phyloP scores from a whole-genome alignment of 2,797 vertebrate genomes.

The Denticeps clupeoides region DNA sequence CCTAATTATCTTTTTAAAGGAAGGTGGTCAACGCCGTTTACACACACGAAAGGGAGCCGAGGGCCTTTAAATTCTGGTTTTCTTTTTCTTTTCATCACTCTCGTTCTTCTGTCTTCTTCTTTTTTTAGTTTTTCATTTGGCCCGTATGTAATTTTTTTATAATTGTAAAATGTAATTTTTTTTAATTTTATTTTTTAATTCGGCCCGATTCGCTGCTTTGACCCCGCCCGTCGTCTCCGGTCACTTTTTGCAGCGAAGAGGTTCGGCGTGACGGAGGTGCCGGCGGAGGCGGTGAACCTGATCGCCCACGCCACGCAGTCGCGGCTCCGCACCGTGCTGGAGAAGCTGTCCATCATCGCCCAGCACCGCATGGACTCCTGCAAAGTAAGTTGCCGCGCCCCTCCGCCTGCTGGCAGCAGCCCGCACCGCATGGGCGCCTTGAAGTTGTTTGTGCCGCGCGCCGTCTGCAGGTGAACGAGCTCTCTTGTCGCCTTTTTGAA shows the following conservation, averaged over 20 bases:
- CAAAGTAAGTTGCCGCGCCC: constrained; percentile 65
- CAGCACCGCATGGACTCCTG: constrained; percentile 73
- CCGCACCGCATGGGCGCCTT: too few species aligned
- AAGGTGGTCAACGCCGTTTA: constrained; percentile 48
- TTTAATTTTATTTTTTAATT: too few species aligned
- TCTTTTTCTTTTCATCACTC: constrained; percentile 27
- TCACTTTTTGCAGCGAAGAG: constrained; percentile 57
- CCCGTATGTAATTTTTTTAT: too few species aligned
- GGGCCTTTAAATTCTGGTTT: constrained; percentile 16
- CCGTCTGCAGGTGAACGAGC: constrained; percentile 41
- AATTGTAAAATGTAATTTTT: too few species aligned
- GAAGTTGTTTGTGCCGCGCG: too few species aligned
- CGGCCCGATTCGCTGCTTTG: too few species aligned
- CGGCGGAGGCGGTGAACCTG: constrained; percentile 72
- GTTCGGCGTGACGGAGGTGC: constrained; percentile 72
- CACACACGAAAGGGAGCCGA: constrained; percentile 19
- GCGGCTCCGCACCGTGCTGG: constrained; percentile 67
- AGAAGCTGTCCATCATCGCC: constrained; percentile 73
- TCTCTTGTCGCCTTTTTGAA: constrained; percentile 36
- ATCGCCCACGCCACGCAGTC: constrained; percentile 75
- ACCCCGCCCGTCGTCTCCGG: not conserved
- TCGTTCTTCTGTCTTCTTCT: not conserved
- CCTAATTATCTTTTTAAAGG: constrained; percentile 48
- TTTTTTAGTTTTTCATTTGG: too few species aligned
- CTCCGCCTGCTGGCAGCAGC: too few species aligned